Base-by-base conservation (phyloP, 2,113 vertebrate genomes). In the Thamnaconus septentrionalis region DNA sequence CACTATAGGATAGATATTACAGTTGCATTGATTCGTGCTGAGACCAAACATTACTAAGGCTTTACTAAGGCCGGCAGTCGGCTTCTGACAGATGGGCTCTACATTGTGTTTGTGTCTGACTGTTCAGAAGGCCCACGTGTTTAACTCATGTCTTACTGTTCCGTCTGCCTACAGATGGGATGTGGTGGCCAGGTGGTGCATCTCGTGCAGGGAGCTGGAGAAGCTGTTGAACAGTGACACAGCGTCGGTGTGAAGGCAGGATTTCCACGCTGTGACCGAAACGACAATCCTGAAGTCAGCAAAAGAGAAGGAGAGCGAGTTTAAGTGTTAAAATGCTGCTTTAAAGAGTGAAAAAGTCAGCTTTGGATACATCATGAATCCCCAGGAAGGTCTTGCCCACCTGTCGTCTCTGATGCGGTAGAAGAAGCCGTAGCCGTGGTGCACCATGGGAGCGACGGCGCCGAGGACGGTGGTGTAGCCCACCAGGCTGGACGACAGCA, bases 371-470 rank as follows among this genome's bases (percentile, higher is more conserved):
- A 48, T 48, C 47, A 48, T 1, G 47, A 10, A 1, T 4, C 8
- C 10, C 9, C 48, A n/a, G 48, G 5, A n/a, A 11, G 48, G n/a
- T 8, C 10, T n/a, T 10, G 8, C 85, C 80, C 64, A 98, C 97
- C 95, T 94, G 89, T 98, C 93, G 45, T 98, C 94, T 88, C 95
- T 89, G 85, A 99, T 98, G 7, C 91, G 70, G 76, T 99, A 99
- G 89, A 99, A 98, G 84, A 95, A 93, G 42, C 97, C 94, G 41
- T 98, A 99, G 42, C 97, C 97, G 0, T 94, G 88, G 0, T 85
- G 78, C 46, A 98, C 92, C 97, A 99, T 98, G 58, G 97, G 97
- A 63, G 92, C 84, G 1, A 91, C 89, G 0, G 61, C 85, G 39
- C 97, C 97, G 49, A 78, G 79, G 3, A 94, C 51, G 4, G 86